Conservation (phyloP, 1,140 invertebrate species). For the Drosophila sp. region DNA sequence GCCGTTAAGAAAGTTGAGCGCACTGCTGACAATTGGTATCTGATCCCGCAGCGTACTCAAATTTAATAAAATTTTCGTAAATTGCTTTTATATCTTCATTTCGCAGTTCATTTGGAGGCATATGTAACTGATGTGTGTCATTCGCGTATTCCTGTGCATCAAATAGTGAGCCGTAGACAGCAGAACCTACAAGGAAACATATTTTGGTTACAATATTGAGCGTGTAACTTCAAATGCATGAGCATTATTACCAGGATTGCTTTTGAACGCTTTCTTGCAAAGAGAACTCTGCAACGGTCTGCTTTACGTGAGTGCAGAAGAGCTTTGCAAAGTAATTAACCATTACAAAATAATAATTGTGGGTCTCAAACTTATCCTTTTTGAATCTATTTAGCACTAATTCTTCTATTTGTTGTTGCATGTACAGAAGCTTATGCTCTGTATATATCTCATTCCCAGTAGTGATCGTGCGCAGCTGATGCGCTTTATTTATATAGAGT, state of each 20-base stretch:
- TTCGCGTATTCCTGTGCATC: slow-evolving; percentile 13
- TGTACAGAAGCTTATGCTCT: neutral
- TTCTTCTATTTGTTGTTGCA: neutral
- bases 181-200: slow-evolving; percentile 16
- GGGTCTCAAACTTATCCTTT: neutral
- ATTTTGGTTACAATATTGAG: neutral
- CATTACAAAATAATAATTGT: slow-evolving; percentile 41
- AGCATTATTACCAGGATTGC: slow-evolving; percentile 38
- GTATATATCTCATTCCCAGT: neutral
- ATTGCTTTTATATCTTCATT: slow-evolving; percentile 31
- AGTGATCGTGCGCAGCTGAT: neutral
- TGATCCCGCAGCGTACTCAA: slow-evolving; percentile 20
- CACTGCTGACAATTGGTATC: slow-evolving; percentile 23
- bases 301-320: slow-evolving; percentile 32
- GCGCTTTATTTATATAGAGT: slow-evolving; percentile 13
- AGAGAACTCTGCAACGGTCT: slow-evolving; percentile 26
- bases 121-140: slow-evolving; percentile 1
- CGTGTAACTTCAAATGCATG: neutral
- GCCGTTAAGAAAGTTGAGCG: slow-evolving; percentile 23
- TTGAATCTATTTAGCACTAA: slow-evolving; percentile 16
- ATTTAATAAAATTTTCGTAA: slow-evolving; percentile 16
- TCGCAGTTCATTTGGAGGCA: slow-evolving; percentile 23
- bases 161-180: neutral
- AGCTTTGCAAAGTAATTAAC: slow-evolving; percentile 41
- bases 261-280: slow-evolving; percentile 16